phyloP scores from a whole-genome alignment of 2,113 vertebrate species.

The Tretioscincus oriximinensis region DNA sequence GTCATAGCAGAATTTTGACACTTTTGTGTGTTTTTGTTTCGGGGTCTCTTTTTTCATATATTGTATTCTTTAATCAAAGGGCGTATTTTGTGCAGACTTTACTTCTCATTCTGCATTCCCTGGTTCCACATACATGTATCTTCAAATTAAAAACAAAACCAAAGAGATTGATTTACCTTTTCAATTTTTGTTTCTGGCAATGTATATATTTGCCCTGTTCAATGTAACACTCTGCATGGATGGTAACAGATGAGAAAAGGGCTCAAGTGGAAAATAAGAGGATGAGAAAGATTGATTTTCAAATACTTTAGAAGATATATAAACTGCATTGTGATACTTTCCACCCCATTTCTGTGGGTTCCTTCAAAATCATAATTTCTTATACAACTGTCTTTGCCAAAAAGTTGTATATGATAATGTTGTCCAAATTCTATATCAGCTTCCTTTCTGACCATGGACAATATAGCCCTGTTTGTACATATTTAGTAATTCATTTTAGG shows the following conservation, averaged over 20 bases:
- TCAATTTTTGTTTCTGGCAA: slow-evolving; percentile 8
- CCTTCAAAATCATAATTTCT: too few species aligned
- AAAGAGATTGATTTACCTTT: not conserved
- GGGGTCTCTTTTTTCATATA: not conserved
- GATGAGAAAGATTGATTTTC: not conserved
- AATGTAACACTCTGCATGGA: not conserved
- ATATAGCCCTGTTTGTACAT: too few species aligned
- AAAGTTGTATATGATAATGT: not conserved
- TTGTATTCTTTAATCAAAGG: not conserved
- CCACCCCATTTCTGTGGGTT: not conserved
- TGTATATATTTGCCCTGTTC: not conserved
- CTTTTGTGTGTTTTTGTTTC: not conserved
- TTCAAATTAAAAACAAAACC: slow-evolving; percentile 4
- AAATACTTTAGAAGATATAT: not conserved
- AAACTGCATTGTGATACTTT: not conserved
- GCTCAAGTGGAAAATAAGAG: not conserved
- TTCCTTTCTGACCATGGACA: too few species aligned
- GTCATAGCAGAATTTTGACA: not conserved
- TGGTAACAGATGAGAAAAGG: not conserved
- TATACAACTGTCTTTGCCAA: not conserved
- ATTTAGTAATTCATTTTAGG: too few species aligned
- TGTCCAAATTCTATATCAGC: too few species aligned
- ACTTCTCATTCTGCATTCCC: not conserved
- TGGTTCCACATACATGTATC: slow-evolving; percentile 9
- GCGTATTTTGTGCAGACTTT: not conserved